Base-by-base conservation (phyloP, 2,797 vertebrate genomes). In the Labroides dimidiatus region DNA sequence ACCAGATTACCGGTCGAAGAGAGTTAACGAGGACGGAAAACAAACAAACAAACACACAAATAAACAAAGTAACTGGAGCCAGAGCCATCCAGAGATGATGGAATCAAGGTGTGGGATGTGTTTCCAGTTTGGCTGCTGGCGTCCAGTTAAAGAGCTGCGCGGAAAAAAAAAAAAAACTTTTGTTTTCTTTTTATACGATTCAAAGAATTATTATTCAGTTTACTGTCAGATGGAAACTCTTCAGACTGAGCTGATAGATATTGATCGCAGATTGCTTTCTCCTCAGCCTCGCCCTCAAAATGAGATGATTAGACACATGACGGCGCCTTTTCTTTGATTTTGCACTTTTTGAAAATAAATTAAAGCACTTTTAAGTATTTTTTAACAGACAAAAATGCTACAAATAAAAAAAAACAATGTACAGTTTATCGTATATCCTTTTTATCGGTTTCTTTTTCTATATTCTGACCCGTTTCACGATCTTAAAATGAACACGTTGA, bases 121-220 rank as follows among this genome's bases (percentile, higher is more conserved):
- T 61, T 84, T 72, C 23, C 24, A 61, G 56, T 77, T 80, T 23
- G 19, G 21, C 42, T 11, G 61, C 63, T 84, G 78, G 81, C 73
- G 42, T 17, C 3, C 10, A 48, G 72, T 58, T 23, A 84, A 83
- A 70, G 51, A 45, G 13, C 37, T 7, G 53, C 58, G n/a, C n/a
- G n/a, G n/a, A n/a, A n/a, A n/a, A n/a, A 41, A 16, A 48, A 7
- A 48, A 61, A 76, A 12, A 39, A 72, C 10, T 57, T 68, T 72
- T 48, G 60, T 30, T 45, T 62, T 13, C 6, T 66, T 70, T 33
- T 84, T 50, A 71, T 67, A 51, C 23, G 51, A 77, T 6, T 10
- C 45, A 48, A 66, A 70, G 56, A 62, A 69, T 67, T 64, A 0
- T 60, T 54, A 67, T 61, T 68, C 60, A 59, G 69, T 73, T 75